Conservation (phyloP, 1,140 invertebrate species). For the Linepithema humile region DNA sequence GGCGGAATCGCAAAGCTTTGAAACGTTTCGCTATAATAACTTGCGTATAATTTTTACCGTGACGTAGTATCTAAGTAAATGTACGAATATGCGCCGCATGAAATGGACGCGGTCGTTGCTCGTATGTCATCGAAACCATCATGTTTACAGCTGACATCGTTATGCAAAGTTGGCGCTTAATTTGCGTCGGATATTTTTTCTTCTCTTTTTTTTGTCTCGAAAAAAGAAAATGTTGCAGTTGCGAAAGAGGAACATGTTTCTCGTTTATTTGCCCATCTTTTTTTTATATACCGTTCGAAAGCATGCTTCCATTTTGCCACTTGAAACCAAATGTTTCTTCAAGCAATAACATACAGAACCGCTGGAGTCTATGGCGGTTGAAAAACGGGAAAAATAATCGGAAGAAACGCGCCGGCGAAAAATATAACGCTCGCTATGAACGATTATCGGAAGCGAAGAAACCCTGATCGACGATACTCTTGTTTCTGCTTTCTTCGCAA, state of each 20-base stretch:
- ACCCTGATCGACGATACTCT: slow-evolving; percentile 15
- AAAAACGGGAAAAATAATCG: slow-evolving; percentile 44
- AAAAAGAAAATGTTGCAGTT: background rate
- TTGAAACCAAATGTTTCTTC: slow-evolving; percentile 49
- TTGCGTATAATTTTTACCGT: slow-evolving; percentile 34
- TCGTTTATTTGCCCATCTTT: background rate
- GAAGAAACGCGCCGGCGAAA: slow-evolving; percentile 6
- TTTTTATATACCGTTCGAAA: background rate
- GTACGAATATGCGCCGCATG: background rate
- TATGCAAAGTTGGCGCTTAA: slow-evolving; percentile 17
- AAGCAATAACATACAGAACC: slow-evolving; percentile 35
- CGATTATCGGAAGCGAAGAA: slow-evolving; percentile 20
- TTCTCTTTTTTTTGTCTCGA: background rate
- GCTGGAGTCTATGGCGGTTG: slow-evolving; percentile 3
- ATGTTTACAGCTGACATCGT: background rate
- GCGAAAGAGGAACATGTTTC: background rate
- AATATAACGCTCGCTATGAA: slow-evolving; percentile 32
- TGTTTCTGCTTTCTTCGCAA: slow-evolving; percentile 4
- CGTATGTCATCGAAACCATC: background rate
- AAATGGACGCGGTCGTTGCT: background rate
- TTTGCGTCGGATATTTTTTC: background rate
- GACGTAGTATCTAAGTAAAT: background rate
- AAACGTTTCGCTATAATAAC: background rate
- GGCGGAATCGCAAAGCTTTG: background rate
- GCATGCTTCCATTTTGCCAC: slow-evolving; percentile 3